Percentiles rank a stretch among this genome's conserved stretches.
These are phyloP conservation scores for Stenoptilia bipunctidactyla DNA, from an alignment of 2,888 invertebrate species.

Conservation along the genomic window DNA sequence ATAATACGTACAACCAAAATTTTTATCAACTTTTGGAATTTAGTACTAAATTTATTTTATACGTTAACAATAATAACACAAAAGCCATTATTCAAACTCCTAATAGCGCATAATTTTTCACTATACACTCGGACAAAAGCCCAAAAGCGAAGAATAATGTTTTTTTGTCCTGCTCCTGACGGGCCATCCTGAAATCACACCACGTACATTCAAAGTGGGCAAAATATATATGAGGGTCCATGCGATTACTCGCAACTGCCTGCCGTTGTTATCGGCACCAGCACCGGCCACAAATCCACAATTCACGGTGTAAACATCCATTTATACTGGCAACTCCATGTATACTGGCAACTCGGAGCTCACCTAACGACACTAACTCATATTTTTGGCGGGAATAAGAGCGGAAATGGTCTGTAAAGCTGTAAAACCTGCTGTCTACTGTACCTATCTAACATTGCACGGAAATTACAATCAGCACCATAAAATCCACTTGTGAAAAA, in stretches of 20 bases:
- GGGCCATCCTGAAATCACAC: conserved; percentile 5
- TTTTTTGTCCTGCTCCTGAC: conserved; percentile 7
- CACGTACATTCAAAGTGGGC: conserved; percentile 21
- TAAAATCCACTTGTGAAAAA: conserved; percentile 21
- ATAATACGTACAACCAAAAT: too few relatives aligned
- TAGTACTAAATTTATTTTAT: too few relatives aligned
- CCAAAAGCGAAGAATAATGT: conserved; percentile 1
- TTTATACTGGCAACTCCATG: background rate
- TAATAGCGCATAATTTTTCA: too few relatives aligned
- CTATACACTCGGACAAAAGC: too few relatives aligned
- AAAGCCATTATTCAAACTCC: too few relatives aligned
- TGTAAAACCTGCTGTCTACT: conserved; percentile 5
- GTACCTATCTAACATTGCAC: conserved; percentile 3
- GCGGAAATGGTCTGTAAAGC: conserved; percentile 2
- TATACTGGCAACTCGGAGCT: background rate
- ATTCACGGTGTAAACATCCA: conserved; percentile 14
- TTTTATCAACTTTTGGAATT: too few relatives aligned
- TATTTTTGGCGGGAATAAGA: background rate
- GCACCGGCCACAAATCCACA: conserved; percentile 23
- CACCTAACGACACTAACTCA: conserved; percentile 5
- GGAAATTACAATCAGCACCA: conserved; percentile 22
- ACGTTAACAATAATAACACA: too few relatives aligned
- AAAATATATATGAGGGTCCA: conserved; percentile 15
- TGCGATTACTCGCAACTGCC: conserved; percentile 24
- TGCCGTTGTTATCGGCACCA: conserved; percentile 20